Conservation (phyloP, 1,140 invertebrate species). For the Pseudomyrmex cubaensis region DNA sequence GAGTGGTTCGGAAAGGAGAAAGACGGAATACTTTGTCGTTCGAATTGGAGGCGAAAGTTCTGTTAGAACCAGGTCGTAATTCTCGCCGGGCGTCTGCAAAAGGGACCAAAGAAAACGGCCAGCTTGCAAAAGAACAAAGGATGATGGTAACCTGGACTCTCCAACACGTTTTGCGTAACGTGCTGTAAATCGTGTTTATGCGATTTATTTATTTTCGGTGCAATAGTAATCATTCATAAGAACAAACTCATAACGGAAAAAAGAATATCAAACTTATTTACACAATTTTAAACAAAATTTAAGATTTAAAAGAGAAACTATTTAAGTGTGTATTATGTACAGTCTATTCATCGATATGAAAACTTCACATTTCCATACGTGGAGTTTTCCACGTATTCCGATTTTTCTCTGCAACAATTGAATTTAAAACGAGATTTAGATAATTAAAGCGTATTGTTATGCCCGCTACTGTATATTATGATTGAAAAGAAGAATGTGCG, state of each 20-base stretch:
- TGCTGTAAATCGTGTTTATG: slow-evolving; percentile 58
- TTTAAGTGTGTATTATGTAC: neutral
- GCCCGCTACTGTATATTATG: neutral
- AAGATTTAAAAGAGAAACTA: neutral
- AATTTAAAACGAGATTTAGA: neutral
- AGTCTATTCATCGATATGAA: neutral
- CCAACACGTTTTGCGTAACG: slow-evolving; percentile 50
- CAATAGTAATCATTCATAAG: slow-evolving; percentile 34
- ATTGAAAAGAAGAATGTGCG: slow-evolving; percentile 12
- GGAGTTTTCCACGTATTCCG: no score
- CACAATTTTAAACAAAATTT: neutral
- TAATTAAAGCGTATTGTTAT: slow-evolving; percentile 32
- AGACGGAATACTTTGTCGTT: slow-evolving; percentile 66
- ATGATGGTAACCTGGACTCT: slow-evolving; percentile 57
- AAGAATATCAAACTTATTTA: no score
- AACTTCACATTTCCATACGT: neutral
- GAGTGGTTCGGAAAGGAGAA: slow-evolving; percentile 22
- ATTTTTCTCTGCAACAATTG: neutral
- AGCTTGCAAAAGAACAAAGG: slow-evolving; percentile 45
- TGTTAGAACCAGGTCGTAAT: slow-evolving; percentile 67
- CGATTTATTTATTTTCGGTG: slow-evolving; percentile 19
- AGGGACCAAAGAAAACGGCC: slow-evolving; percentile 61
- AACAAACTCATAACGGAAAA: neutral
- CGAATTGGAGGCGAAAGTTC: slow-evolving; percentile 71
- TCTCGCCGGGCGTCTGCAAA: slow-evolving; percentile 64